These are phyloP conservation scores for Corythucha ciliata DNA, from an alignment of 2,888 invertebrate genomes.

Conservation along the genomic window DNA sequence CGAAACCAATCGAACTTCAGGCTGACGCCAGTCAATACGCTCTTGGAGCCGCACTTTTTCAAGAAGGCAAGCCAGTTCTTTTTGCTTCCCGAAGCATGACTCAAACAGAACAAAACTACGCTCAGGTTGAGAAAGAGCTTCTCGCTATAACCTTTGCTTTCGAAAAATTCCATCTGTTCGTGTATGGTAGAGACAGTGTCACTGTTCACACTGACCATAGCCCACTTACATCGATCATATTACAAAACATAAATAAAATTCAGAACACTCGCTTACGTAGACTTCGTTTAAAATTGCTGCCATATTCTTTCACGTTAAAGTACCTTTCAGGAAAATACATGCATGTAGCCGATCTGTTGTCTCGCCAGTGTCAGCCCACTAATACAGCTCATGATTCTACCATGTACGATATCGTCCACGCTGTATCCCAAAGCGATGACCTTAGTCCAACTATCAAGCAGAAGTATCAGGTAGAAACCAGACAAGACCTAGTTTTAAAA, in stretches of 20 bases:
- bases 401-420: not conserved
- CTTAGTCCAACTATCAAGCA: not conserved
- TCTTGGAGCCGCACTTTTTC: not conserved
- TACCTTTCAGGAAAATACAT: not conserved
- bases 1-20: not conserved
- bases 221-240: constrained; percentile 10
- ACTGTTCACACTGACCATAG: constrained; percentile 19
- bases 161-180: constrained; percentile 16
- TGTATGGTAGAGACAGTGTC: constrained; percentile 17
- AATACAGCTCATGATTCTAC: not conserved
- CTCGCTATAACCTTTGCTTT: constrained; percentile 4
- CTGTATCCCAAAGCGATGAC: not conserved
- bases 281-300: not conserved
- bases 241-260: constrained; percentile 10
- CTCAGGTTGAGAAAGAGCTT: constrained; percentile 14
- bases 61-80: not conserved
- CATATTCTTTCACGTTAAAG: not conserved
- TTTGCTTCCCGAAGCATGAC: constrained; percentile 7
- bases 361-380: not conserved
- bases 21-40: not conserved
- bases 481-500: not conserved
- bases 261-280: not conserved
- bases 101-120: not conserved
- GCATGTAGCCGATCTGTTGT: not conserved
- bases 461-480: not conserved